A percentile compares a stretch with the other conserved stretches of the same genome.
Evolutionary conservation across 1,140 invertebrate species (phyloP).

Genomic region (Drosophila takahashii): DNA sequence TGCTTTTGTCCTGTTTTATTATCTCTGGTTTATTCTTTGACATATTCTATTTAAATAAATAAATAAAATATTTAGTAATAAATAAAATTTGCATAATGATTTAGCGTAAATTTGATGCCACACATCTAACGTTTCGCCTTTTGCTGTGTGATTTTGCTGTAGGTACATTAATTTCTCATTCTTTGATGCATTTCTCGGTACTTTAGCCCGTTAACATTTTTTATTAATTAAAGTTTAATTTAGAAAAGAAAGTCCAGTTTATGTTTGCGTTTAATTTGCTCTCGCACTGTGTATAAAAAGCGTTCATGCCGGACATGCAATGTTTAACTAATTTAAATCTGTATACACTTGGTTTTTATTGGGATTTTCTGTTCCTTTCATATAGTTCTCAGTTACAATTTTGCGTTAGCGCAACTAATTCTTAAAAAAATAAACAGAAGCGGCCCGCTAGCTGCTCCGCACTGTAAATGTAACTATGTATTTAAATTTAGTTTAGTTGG

Average conservation of each 20-base stretch:
- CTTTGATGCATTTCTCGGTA: conserved; percentile 41
- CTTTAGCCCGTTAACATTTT: conserved; percentile 14
- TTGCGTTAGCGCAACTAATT: conserved; percentile 77
- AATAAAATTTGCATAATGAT: conserved; percentile 73
- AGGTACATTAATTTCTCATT: conserved; percentile 51
- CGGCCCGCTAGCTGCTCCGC: conserved; percentile 44
- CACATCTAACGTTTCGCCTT: conserved; percentile 44
- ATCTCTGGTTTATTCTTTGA: conserved; percentile 79
- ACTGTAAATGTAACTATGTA: conserved; percentile 74
- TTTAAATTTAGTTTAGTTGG: conserved; percentile 54
- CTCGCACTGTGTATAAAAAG: conserved; percentile 55
- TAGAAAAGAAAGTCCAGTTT: conserved; percentile 34
- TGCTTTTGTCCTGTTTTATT: conserved; percentile 77
- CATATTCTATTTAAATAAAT: conserved; percentile 84
- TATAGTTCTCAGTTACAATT: conserved; percentile 71
- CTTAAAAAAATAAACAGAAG: conserved; percentile 80
- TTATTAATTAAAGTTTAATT: conserved; percentile 36
- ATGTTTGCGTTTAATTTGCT: conserved; percentile 19
- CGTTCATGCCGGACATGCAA: conserved; percentile 54
- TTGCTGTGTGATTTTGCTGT: conserved; percentile 39
- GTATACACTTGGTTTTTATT: conserved; percentile 57
- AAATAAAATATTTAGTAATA: conserved; percentile 83
- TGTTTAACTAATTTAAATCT: conserved; percentile 67
- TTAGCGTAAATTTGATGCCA: conserved; percentile 65
- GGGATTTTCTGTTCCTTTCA: conserved; percentile 39